Evolutionary conservation across 2,113 vertebrate genomes (phyloP), one percentile per base, ranked within the genome.

Genomic region (Bagarius yarrelli): DNA sequence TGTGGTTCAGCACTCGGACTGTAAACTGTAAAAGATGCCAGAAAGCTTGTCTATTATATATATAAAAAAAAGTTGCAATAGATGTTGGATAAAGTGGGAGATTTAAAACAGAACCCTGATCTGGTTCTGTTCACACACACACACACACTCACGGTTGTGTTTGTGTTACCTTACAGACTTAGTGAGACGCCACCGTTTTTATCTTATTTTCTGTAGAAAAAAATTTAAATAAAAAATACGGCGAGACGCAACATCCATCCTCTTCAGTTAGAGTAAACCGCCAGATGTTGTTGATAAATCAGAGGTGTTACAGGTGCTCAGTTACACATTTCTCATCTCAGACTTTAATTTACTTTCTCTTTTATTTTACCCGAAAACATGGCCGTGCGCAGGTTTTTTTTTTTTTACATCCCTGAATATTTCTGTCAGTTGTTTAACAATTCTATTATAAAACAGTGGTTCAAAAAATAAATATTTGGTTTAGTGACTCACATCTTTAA

Each of bases 101-200:
- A 77, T 77, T 76, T 61, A 76, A 76, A 76, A 44, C 74, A 76
- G 57, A 76, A 76, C 74, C 34, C 34, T n/a, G n/a, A n/a, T n/a
- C n/a, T n/a, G n/a, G 13, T 36, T 76, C 56, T 76, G 34, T 19
- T 76, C 74, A 61, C 32, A 9, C 74, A 76, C 56, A 76, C 23
- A 76, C 40, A 36, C 56, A 19, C 36, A 60, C 36, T 61, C 56
- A 47, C 74, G 44, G 56, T 27, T 60, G 21, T 61, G 36, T 40
- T 76, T 56, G 44, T 4, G 47, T 61, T 27, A 76, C 74, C 34
- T 60, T 76, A 5, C 34, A 44, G 56, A 57, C n/a, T 32, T 27
- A 47, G 40, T 50, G 55, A 76, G 8, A 36, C 32, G 2, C 56
- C 19, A 13, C 47, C 14, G 23, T 9, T 15, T 57, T 25, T 57